Evolutionary conservation across 2,888 invertebrate species (phyloP).

Genomic region (Prosopocoilus inquinatus): DNA sequence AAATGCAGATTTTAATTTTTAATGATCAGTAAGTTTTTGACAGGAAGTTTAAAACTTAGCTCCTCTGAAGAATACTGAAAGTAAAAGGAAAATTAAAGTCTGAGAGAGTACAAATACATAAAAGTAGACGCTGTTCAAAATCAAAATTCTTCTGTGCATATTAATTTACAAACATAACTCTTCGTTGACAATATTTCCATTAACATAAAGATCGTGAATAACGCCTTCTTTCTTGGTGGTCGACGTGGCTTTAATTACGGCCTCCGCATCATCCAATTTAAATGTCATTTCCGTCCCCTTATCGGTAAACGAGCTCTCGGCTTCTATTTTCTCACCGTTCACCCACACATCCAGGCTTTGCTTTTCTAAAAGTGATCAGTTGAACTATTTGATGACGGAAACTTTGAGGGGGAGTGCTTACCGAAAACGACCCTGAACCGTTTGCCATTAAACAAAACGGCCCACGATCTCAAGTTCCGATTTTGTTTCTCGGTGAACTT

Average conservation of each 20-base stretch:
- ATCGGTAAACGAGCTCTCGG: constrained; percentile 79
- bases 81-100: no score
- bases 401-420: constrained; percentile 39
- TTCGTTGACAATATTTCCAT: constrained; percentile 41
- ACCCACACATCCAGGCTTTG: constrained; percentile 74
- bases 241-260: constrained; percentile 52
- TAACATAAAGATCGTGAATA: constrained; percentile 42
- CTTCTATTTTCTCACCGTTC: constrained; percentile 67
- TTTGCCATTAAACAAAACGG: constrained; percentile 54
- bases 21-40: no score
- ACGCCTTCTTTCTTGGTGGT: constrained; percentile 53
- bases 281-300: constrained; percentile 84
- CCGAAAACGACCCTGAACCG: constrained; percentile 72
- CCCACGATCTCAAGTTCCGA: constrained; percentile 75
- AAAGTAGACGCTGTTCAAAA: no score
- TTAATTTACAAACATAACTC: constrained; percentile 24
- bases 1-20: no score
- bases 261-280: constrained; percentile 54
- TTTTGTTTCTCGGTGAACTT: constrained; percentile 80
- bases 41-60: no score
- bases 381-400: background rate
- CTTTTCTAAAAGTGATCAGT: constrained; percentile 59
- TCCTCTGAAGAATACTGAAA: no score
- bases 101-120: no score
- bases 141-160: background rate